Evolutionary conservation across 2,797 vertebrate genomes (phyloP).

Genomic region (Mergus octosetaceus): DNA sequence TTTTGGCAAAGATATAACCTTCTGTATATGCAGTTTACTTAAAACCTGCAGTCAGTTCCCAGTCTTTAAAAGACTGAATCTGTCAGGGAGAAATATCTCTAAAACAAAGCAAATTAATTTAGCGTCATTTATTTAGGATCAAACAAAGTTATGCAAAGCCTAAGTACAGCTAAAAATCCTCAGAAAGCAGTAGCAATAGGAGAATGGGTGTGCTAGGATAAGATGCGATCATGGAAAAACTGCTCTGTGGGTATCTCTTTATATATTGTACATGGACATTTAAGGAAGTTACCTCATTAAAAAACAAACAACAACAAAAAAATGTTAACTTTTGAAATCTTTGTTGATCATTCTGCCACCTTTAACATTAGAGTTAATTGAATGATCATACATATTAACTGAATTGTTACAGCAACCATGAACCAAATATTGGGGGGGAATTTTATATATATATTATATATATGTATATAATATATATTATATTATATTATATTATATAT

Average conservation of each 20-base stretch:
- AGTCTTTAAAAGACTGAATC: background rate
- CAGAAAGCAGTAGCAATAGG: background rate
- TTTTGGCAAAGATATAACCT: background rate
- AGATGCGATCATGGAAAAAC: background rate
- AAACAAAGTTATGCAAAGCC: background rate
- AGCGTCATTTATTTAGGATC: background rate
- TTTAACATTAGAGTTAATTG: background rate
- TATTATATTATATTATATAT: too few species aligned
- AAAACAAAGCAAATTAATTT: conserved; percentile 35
- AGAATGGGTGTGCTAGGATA: background rate
- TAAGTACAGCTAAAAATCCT: background rate
- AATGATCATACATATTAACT: background rate
- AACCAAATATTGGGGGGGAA: background rate
- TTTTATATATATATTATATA: too few species aligned
- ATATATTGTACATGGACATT: background rate
- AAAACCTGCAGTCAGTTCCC: background rate
- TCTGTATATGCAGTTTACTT: background rate
- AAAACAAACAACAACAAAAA: background rate
- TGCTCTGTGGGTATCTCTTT: background rate
- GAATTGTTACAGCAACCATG: background rate
- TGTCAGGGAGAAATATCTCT: conserved; percentile 26
- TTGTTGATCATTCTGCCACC: background rate
- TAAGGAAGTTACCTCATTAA: background rate
- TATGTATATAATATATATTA: too few species aligned
- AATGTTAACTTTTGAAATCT: background rate